Percentiles rank a stretch among this genome's conserved stretches.
Conservation (phyloP, 2,888 invertebrate species). For the Metacarcinus magister region DNA sequence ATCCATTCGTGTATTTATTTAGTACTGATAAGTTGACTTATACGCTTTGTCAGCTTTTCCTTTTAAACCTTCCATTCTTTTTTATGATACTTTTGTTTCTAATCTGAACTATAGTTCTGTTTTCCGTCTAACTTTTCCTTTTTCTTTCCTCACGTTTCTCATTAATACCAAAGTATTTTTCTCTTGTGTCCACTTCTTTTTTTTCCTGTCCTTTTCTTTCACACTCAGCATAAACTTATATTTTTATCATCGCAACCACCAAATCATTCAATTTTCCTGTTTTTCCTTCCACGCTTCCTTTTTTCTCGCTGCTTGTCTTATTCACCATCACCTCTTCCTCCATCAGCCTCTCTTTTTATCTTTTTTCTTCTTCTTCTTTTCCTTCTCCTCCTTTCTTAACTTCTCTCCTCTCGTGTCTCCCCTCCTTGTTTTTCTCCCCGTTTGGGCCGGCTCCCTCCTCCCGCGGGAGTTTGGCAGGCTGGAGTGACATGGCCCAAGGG, state of each 20-base stretch:
- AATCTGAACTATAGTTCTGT: neutral
- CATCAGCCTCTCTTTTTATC: conserved; percentile 27
- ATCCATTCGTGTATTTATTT: too few relatives aligned
- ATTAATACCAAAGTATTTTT: neutral
- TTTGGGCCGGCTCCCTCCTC: conserved; percentile 52
- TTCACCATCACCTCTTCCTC: neutral
- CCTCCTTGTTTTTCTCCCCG: conserved; percentile 58
- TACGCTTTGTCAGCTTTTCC: neutral
- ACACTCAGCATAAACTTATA: neutral
- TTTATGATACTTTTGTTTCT: neutral
- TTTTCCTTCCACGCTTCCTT: neutral
- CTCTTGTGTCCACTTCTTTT: neutral
- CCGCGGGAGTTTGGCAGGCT: conserved; percentile 73
- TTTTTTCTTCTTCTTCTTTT: neutral
- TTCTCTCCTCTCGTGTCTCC: conserved; percentile 38
- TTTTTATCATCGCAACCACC: conserved; percentile 2
- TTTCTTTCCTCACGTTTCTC: neutral
- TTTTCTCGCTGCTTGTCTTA: conserved; percentile 42
- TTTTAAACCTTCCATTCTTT: neutral
- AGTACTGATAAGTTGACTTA: too few relatives aligned
- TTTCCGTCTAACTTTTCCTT: neutral
- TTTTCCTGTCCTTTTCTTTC: conserved; percentile 9
- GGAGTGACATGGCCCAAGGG: conserved; percentile 77
- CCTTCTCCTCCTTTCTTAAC: conserved; percentile 44
- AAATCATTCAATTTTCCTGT: neutral